Evolutionary conservation across 2,113 vertebrate genomes (phyloP), one percentile per base, ranked within the genome.

Genomic region (Todiramphus saurophagus): DNA sequence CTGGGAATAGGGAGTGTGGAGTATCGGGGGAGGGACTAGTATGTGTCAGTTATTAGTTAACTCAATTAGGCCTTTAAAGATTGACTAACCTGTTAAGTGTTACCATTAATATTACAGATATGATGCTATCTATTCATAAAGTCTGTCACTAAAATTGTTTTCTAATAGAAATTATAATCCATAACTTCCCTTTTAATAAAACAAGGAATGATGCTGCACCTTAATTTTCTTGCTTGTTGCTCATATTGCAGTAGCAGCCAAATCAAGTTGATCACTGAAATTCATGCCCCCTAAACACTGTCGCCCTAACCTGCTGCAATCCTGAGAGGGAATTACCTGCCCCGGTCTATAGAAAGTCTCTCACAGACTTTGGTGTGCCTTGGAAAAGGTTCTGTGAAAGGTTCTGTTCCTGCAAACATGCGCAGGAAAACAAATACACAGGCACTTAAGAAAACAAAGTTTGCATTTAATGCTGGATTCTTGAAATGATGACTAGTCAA

Each of bases 201-300:
- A 39, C 23, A 53, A 85, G n/a, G 35, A 93, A 84, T 87, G 25
- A 73, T 8, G 43, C 81, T 91, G 78, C 94, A 85, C 13, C 14
- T 76, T 85, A 85, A 85, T 91, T 72, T 87, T 87, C 68, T 91
- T 89, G 87, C 92, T 93, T 85, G 41, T 93, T 87, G 82, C 91
- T 90, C 56, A 0, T 96, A 58, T 53, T 91, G 72, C 74, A 87
- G 44, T 96, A 85, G n/a, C 64, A 94, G 28, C 55, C 80, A 86
- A 87, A 93, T 93, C 63, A 55, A 91, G 23, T 53, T 80, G 41
- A 51, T 89, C 59, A 50, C n/a, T 84, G 87, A 84, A 84, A 91
- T 88, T 83, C 2, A 4, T 87, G n/a, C 62, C 72, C 30, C 72
- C 50, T 25, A 48, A 95, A 73, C 5, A 68, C 48, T 91, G 30